Evolutionary conservation across 2,888 invertebrate species (phyloP).

Genomic region (Gymnoscelis rufifasciata): DNA sequence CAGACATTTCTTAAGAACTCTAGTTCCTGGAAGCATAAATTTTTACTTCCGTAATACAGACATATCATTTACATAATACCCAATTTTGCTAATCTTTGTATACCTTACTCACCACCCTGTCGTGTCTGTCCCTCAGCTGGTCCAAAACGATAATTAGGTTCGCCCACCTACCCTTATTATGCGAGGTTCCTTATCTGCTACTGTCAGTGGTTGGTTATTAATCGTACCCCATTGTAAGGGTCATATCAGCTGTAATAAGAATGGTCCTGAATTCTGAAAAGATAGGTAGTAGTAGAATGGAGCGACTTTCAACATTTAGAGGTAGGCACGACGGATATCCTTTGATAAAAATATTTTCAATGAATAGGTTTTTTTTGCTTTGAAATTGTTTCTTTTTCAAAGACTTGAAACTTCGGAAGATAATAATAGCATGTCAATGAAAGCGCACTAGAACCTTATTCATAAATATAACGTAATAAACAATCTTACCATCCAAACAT

Average conservation of each 20-base stretch:
- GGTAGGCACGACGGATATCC: too few species aligned
- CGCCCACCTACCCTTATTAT: conserved; percentile 38
- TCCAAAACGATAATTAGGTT: conserved; percentile 30
- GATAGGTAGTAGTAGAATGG: background rate
- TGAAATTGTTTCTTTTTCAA: too few species aligned
- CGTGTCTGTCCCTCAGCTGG: conserved; percentile 16
- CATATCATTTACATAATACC: background rate
- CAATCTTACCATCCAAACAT: too few species aligned
- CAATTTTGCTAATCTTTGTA: background rate
- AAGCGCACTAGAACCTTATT: too few species aligned
- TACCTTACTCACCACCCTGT: conserved; percentile 8
- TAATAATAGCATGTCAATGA: too few species aligned
- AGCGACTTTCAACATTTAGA: too few species aligned
- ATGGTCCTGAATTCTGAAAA: background rate
- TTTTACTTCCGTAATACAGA: background rate
- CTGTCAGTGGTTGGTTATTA: conserved; percentile 40
- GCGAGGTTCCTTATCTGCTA: conserved; percentile 37
- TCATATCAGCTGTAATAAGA: conserved; percentile 4
- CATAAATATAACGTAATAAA: too few species aligned
- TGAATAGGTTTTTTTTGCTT: too few species aligned
- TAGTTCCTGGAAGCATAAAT: background rate
- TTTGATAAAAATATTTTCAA: too few species aligned
- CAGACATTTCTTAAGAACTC: background rate
- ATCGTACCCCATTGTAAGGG: conserved; percentile 22
- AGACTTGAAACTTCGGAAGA: too few species aligned